Conservation (phyloP, 2,888 invertebrate species). For the Cryptocephalus moraei region DNA sequence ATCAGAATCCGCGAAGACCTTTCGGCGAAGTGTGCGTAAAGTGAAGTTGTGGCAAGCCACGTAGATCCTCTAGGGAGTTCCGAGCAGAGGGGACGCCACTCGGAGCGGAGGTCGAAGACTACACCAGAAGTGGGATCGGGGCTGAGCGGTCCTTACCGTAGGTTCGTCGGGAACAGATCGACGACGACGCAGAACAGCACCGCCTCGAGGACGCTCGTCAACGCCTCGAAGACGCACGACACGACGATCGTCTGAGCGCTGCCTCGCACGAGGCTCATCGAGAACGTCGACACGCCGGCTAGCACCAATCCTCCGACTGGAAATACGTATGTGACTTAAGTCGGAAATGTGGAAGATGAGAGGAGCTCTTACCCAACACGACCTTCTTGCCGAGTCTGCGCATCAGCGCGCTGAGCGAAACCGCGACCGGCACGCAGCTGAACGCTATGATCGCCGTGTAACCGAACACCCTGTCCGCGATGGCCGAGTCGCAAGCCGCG, state of each 20-base stretch:
- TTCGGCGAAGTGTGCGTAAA: too few relatives aligned
- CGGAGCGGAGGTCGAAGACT: too few relatives aligned
- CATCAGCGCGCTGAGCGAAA: slow-evolving; percentile 47
- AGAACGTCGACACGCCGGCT: slow-evolving; percentile 45
- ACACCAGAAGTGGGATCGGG: too few relatives aligned
- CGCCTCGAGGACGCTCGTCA: slow-evolving; percentile 50
- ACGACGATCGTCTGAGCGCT: slow-evolving; percentile 44
- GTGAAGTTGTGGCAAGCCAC: too few relatives aligned
- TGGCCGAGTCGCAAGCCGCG: slow-evolving; percentile 29
- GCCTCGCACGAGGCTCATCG: slow-evolving; percentile 45
- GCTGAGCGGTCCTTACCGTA: slow-evolving; percentile 21
- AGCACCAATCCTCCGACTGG: slow-evolving; percentile 47
- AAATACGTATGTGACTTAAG: slow-evolving; percentile 19
- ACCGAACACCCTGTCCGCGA: slow-evolving; percentile 43
- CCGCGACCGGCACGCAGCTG: slow-evolving; percentile 47
- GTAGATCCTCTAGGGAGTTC: too few relatives aligned
- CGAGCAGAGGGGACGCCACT: too few relatives aligned
- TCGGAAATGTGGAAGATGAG: background rate
- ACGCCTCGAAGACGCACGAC: slow-evolving; percentile 49
- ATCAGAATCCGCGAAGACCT: too few relatives aligned
- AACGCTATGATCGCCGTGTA: slow-evolving; percentile 48
- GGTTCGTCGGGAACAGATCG: slow-evolving; percentile 41
- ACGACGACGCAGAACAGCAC: slow-evolving; percentile 51
- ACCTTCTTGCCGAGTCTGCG: slow-evolving; percentile 48
- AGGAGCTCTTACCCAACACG: slow-evolving; percentile 42